Evolutionary conservation across 2,797 vertebrate genomes (phyloP), one percentile per base, ranked within the genome.

Genomic region (Cirrhinus mrigala): DNA sequence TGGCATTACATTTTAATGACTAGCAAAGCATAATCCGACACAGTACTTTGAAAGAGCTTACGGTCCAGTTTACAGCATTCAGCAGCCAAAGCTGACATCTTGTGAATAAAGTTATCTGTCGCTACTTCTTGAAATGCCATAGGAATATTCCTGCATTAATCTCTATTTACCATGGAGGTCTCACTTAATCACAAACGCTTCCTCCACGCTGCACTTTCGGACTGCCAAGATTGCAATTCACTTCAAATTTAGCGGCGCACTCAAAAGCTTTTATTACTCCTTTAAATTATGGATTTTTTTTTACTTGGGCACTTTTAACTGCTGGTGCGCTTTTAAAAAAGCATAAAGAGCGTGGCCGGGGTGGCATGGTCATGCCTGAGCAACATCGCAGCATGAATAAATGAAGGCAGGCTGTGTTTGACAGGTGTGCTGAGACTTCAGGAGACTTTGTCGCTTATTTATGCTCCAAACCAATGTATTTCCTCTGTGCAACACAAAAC

Each of bases 1-100:
- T 77, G 81, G 80, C 70, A 71, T 91, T 90, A 87, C 87, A 88
- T 90, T 90, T 88, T 86, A 91, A 91, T 89, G 89, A 91, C 87
- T 86, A 68, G 58, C 78, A 78, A 80, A 46, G 58, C 81, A 54
- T 89, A 90, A 91, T 91, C 89, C 78, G 24, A 69, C 60, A 82
- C 82, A 85, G 80, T 85, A 70, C 86, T 87, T 79, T 73, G 79
- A 85, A 89, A 87, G 40, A 76, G 85, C 87, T 90, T 88, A 86
- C 9, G 24, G 87, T 82, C 87, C 87, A 81, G 88, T 89, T 89
- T 89, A 91, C 86, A 86, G 82, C 76, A 24, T 85, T 86, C 84
- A 48, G 64, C 76, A 29, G 71, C 86, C 79, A 79, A 87, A 86
- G 78, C 86, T 82, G 86, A 85, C 85, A 79, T 85, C 62, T 58